Conservation (phyloP, 2,113 vertebrate species). For the Bagarius yarrelli region DNA sequence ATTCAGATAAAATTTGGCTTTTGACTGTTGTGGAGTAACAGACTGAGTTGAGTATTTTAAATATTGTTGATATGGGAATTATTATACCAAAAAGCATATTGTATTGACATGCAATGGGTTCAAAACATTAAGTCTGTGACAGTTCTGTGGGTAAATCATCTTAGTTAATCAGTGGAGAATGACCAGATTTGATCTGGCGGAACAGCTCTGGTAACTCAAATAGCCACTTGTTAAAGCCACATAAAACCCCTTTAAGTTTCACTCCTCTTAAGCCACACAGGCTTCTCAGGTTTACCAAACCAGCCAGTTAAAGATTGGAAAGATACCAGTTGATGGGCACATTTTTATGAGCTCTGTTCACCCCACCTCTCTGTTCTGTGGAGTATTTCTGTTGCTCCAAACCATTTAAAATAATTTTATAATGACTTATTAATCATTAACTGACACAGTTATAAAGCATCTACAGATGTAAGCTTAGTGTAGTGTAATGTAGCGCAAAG, state of each 20-base stretch:
- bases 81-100: not conserved
- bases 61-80: not conserved
- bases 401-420: too few relatives aligned
- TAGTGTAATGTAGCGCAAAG: too few relatives aligned
- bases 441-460: too few relatives aligned
- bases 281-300: not conserved
- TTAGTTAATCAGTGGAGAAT: not conserved
- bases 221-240: not conserved
- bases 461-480: too few relatives aligned
- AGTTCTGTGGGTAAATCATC: not conserved
- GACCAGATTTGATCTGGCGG: not conserved
- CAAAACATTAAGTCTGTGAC: not conserved
- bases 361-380: too few relatives aligned
- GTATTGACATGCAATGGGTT: not conserved
- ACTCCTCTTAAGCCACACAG: not conserved
- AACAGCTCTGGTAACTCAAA: not conserved
- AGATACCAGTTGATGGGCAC: not conserved
- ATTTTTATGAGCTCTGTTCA: too few relatives aligned
- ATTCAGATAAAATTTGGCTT: too few relatives aligned
- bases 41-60: not conserved
- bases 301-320: not conserved
- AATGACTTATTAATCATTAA: too few relatives aligned
- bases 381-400: too few relatives aligned
- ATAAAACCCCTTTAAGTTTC: not conserved
- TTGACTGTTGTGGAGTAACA: too few relatives aligned